Evolutionary conservation across 2,113 vertebrate genomes (phyloP).

Genomic region (Heloderma charlesbogerti): DNA sequence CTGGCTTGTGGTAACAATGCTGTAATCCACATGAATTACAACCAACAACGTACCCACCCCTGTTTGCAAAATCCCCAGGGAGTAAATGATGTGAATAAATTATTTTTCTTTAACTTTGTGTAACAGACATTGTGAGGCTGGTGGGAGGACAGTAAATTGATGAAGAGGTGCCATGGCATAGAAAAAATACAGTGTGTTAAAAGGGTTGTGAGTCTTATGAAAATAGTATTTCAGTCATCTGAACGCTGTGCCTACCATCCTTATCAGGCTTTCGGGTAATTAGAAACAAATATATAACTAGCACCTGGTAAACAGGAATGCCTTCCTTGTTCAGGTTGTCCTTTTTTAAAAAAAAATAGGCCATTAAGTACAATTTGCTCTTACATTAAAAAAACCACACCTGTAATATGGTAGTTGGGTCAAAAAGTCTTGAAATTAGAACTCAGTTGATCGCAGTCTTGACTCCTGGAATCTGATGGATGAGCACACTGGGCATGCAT

Average conservation of each 20-base stretch:
- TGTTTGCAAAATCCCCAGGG: neutral
- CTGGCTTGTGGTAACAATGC: neutral
- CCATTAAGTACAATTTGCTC: neutral
- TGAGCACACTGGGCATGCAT: conserved; percentile 47
- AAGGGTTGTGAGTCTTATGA: neutral
- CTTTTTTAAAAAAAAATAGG: neutral
- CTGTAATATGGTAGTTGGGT: neutral
- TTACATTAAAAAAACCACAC: neutral
- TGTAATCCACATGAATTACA: neutral
- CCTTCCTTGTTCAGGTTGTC: neutral
- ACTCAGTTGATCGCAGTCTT: conserved; percentile 46
- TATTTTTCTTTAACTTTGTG: neutral
- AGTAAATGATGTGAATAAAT: neutral
- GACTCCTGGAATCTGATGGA: conserved; percentile 48
- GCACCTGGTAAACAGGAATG: neutral
- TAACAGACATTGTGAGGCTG: neutral
- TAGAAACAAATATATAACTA: neutral
- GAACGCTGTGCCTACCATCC: neutral
- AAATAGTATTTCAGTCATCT: neutral
- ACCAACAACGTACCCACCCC: neutral
- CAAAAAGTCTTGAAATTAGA: neutral
- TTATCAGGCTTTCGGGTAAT: neutral
- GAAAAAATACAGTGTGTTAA: neutral
- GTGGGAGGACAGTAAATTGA: neutral
- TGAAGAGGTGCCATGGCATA: neutral